Conservation (phyloP, 1,140 invertebrate species). For the Cryptotermes secundus region DNA sequence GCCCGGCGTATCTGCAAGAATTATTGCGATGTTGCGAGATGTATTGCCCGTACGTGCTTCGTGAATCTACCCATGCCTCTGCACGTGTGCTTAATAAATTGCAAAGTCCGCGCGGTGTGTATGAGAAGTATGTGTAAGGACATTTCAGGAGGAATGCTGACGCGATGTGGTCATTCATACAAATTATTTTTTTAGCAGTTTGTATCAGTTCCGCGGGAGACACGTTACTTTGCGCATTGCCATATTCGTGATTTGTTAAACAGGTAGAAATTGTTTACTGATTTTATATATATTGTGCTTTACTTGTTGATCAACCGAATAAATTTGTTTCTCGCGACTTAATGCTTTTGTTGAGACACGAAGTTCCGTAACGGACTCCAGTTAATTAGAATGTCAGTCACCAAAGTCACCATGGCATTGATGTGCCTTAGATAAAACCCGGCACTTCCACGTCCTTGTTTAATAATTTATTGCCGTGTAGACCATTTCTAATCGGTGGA, state of each 20-base stretch:
- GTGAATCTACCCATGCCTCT: background rate
- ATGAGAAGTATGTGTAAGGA: background rate
- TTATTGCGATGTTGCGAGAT: background rate
- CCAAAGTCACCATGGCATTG: background rate
- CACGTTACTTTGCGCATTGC: background rate
- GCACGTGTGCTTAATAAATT: constrained; percentile 1
- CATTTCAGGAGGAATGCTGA: background rate
- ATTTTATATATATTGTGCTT: background rate
- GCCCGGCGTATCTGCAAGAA: background rate
- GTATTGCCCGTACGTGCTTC: background rate
- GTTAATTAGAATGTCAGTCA: background rate
- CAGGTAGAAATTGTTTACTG: background rate
- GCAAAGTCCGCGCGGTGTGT: background rate
- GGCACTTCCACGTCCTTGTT: background rate
- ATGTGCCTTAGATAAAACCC: background rate
- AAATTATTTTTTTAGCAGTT: background rate
- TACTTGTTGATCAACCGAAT: background rate
- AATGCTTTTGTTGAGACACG: background rate
- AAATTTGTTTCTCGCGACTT: background rate
- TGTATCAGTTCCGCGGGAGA: background rate
- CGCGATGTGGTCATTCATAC: background rate
- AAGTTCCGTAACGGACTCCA: background rate
- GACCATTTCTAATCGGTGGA: background rate
- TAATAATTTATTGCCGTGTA: background rate
- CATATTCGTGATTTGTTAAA: background rate